Evolutionary conservation across 1,140 invertebrate species (phyloP).

Genomic region (Rhagoletis zephyria): DNA sequence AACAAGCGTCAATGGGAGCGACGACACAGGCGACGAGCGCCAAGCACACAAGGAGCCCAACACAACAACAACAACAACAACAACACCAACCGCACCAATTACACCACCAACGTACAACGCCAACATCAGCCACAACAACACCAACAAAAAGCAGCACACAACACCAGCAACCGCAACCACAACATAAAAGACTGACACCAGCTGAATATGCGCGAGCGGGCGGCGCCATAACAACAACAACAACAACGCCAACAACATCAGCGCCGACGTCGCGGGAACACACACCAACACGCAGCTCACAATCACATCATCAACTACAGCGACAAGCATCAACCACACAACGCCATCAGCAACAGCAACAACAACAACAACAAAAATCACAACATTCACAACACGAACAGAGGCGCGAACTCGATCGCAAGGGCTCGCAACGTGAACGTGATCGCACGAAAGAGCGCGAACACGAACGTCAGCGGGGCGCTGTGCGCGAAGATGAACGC

Average conservation of each 20-base stretch:
- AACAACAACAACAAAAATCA: constrained; percentile 52
- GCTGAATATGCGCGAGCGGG: constrained; percentile 8
- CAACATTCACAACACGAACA: constrained; percentile 57
- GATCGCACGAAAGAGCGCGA: constrained; percentile 45
- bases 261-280: constrained; percentile 55
- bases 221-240: constrained; percentile 58
- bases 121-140: constrained; percentile 59
- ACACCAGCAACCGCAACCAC: constrained; percentile 56
- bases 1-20: constrained; percentile 52
- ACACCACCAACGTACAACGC: constrained; percentile 59
- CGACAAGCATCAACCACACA: not conserved
- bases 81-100: constrained; percentile 51
- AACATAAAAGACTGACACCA: constrained; percentile 58
- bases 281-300: constrained; percentile 61
- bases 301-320: constrained; percentile 52
- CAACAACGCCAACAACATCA: constrained; percentile 61
- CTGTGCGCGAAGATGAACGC: not conserved
- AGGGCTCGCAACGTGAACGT: constrained; percentile 15
- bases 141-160: constrained; percentile 61
- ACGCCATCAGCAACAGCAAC: constrained; percentile 32
- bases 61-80: constrained; percentile 56
- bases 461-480: not conserved
- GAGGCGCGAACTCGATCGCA: constrained; percentile 26
- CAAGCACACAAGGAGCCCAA: constrained; percentile 10
- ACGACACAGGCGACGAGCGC: constrained; percentile 35